Conservation (phyloP, 2,888 invertebrate genomes). For the Drepanosiphum platanoidis region DNA sequence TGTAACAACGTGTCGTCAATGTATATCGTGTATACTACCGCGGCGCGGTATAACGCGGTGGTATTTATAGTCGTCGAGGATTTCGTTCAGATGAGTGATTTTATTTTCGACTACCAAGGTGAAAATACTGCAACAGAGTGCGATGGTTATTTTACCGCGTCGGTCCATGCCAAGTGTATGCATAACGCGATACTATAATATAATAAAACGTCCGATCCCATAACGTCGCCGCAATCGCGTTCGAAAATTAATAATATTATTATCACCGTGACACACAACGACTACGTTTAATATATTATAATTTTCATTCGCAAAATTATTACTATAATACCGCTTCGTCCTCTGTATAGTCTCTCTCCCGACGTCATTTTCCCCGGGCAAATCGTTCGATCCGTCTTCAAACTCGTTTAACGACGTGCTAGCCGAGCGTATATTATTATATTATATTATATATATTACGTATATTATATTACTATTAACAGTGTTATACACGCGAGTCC, state of each 20-base stretch:
- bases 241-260: background rate
- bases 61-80: slow-evolving; percentile 43
- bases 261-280: too few relatives aligned
- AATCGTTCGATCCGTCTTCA: too few relatives aligned
- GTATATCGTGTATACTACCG: background rate
- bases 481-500: background rate
- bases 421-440: background rate
- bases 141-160: too few relatives aligned
- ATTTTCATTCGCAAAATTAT: too few relatives aligned
- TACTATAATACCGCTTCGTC: too few relatives aligned
- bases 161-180: background rate
- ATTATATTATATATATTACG: background rate
- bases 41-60: background rate
- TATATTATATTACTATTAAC: background rate
- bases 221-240: background rate
- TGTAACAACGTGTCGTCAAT: background rate
- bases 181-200: too few relatives aligned
- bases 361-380: background rate
- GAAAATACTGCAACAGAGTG: slow-evolving; percentile 6
- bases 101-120: slow-evolving; percentile 45
- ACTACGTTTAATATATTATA: too few relatives aligned
- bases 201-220: slow-evolving; percentile 25
- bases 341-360: too few relatives aligned
- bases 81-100: background rate
- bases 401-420: background rate